Evolutionary conservation across 2,797 vertebrate genomes (phyloP), one percentile per base, ranked within the genome.

Genomic region (Gymnoscopelus braueri): DNA sequence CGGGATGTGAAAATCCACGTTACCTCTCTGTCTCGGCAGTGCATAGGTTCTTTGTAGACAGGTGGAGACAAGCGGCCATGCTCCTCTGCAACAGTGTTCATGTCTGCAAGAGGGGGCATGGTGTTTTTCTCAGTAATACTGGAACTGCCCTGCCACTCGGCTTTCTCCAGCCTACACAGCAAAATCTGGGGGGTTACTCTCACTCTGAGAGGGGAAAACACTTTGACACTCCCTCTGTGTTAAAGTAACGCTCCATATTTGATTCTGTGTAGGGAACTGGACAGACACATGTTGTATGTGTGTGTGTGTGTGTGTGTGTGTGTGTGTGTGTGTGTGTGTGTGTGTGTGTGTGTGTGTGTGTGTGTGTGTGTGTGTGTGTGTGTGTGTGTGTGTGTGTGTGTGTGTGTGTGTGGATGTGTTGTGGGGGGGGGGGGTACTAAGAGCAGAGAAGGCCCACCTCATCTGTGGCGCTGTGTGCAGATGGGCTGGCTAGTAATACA

Each of bases 381-480:
- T 77, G 75, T 57, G 58, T 76, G 84, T 80, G 74, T 19, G 39
- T 19, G 9, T 65, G 29, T 63, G 15, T n/a, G 8, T 32, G 12
- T 54, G 32, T 13, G 50, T n/a, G 19, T 54, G 59, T 14, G 32
- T 15, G 35, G 35, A 39, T 19, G 23, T n/a, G 9, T 48, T 15
- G 15, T 26, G 44, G 51, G 32, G 56, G 60, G 60, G 50, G 69
- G 51, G 65, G 32, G 60, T 56, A 54, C 29, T 35, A 62, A 61
- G 75, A 76, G 71, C 64, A 69, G 68, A 72, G 50, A n/a, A 60
- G 51, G 83, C 58, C 26, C 63, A 5, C 65, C 75, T 75, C 69
- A 62, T 52, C 65, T 65, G 57, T 76, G 67, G 79, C 83, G 78
- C 78, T 71, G 69, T 77, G 59, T 73, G 83, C 74, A 76, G 74